These are phyloP conservation scores for Proterorhinus semilunaris DNA, from an alignment of 2,113 vertebrate genomes.

Conservation along the genomic window DNA sequence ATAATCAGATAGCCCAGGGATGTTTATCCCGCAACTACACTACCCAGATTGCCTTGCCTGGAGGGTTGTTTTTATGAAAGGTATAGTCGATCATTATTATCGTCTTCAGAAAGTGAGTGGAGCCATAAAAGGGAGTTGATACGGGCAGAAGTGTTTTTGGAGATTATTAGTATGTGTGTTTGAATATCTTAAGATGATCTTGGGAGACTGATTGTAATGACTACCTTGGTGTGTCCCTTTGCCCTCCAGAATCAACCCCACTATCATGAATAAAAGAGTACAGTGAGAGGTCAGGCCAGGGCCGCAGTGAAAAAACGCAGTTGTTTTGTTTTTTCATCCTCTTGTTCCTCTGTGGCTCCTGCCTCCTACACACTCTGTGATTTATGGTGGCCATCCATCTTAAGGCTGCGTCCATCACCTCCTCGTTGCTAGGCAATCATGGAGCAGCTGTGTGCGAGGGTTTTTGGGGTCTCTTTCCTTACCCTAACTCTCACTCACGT, in stretches of 20 bases:
- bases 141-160: constrained; percentile 22
- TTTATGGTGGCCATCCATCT: constrained; percentile 99
- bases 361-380: constrained; percentile 83
- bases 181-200: constrained; percentile 30
- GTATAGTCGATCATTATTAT: constrained; percentile 61
- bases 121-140: constrained; percentile 28
- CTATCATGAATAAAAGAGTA: constrained; percentile 79
- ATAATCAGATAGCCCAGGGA: constrained; percentile 79
- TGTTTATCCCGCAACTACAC: constrained; percentile 76
- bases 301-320: constrained; percentile 59
- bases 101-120: constrained; percentile 58
- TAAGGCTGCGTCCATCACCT: constrained; percentile 96
- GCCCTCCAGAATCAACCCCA: constrained; percentile 48
- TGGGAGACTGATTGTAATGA: constrained; percentile 34
- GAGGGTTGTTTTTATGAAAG: constrained; percentile 66
- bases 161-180: constrained; percentile 23
- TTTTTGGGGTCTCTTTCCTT: constrained; percentile 41
- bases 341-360: constrained; percentile 47
- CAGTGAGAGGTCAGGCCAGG: constrained; percentile 58
- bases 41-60: constrained; percentile 75
- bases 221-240: constrained; percentile 43
- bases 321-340: constrained; percentile 88
- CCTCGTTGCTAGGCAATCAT: constrained; percentile 97
- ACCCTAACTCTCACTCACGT: constrained; percentile 21
- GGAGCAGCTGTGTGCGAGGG: constrained; percentile 87